Evolutionary conservation across 2,888 invertebrate species (phyloP).

Genomic region (Drosophila prolongata): DNA sequence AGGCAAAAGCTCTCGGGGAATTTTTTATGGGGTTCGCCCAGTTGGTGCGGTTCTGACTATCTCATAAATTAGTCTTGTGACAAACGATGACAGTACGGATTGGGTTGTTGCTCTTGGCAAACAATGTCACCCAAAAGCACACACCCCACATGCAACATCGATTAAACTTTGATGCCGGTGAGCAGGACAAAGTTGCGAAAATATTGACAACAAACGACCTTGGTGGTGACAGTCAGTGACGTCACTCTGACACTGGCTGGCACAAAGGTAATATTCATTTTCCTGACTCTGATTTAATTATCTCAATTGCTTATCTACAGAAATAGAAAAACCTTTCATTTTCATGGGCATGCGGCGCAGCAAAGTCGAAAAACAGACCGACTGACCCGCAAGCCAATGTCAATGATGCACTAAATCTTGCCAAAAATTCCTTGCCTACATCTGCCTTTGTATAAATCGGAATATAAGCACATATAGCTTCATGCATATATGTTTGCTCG

Average conservation of each 20-base stretch:
- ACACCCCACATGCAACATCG: constrained; percentile 39
- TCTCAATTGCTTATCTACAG: constrained; percentile 41
- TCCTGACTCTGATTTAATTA: constrained; percentile 37
- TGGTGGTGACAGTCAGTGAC: constrained; percentile 32
- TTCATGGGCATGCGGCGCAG: constrained; percentile 35
- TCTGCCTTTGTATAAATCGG: constrained; percentile 5
- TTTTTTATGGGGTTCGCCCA: constrained; percentile 8
- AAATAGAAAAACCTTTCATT: constrained; percentile 69
- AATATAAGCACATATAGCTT: background rate
- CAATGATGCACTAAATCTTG: constrained; percentile 71
- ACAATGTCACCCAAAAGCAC: constrained; percentile 22
- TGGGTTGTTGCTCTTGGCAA: constrained; percentile 34
- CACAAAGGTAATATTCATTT: constrained; percentile 11
- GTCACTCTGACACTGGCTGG: constrained; percentile 27
- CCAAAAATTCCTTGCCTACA: constrained; percentile 54
- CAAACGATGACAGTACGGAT: constrained; percentile 67
- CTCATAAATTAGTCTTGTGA: constrained; percentile 82
- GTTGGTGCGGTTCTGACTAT: constrained; percentile 71
- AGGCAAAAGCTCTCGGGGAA: constrained; percentile 29
- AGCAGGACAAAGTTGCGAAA: constrained; percentile 31
- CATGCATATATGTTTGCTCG: constrained; percentile 11
- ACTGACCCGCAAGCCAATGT: constrained; percentile 69
- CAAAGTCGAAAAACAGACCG: constrained; percentile 46
- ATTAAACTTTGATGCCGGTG: constrained; percentile 54
- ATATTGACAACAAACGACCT: constrained; percentile 31